Evolutionary conservation across 2,888 invertebrate genomes (phyloP), one percentile per base, ranked within the genome.

Genomic region (Erebia epiphron): DNA sequence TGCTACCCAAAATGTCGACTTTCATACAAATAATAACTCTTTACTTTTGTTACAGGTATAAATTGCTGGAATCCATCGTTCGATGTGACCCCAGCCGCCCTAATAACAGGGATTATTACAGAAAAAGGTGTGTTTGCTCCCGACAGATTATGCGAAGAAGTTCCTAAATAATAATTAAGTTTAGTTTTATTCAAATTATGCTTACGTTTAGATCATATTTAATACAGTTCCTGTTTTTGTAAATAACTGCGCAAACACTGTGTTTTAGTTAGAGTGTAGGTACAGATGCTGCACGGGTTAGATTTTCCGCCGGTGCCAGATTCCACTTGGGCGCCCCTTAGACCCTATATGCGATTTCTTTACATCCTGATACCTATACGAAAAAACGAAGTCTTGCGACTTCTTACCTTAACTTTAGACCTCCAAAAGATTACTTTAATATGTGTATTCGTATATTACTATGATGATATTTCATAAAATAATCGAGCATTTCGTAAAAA

Each of bases 11-110:
- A 16, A 50, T 26, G 26, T 26, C 26, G 26, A 26, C 2, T 26
- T 26, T 26, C 2, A 26, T 50, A n/a, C 41, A n/a, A 41, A 16
- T 16, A 71, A 49, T 41, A n/a, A 64, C 26, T 26, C 57, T 11
- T 46, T 18, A 67, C 21, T 58, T 9, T 73, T 74, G 52, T 94
- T 93, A 65, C 89, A 96, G 98, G 98, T 68, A 98, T 99, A 68
- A 94, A 95, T 68, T 98, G 98, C 85, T 99, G 99, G 99, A 99
- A 99, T 94, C 99, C 99, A 66, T 98, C 99, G 0, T 99, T 99
- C 88, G 99, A 99, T 90, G 97, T 99, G 0, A 99, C 99, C 4
- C 99, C 99, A 41, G 98, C 98, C 0, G 92, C 94, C 18, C 94
- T 99, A 49, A 99, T 99, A 76, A 97, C 97, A 70, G 98, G 96